A percentile compares a stretch with the other conserved stretches of the same genome.
These are phyloP conservation scores for Dendrocopos noguchii DNA, from an alignment of 2,113 vertebrate genomes.

Conservation along the genomic window DNA sequence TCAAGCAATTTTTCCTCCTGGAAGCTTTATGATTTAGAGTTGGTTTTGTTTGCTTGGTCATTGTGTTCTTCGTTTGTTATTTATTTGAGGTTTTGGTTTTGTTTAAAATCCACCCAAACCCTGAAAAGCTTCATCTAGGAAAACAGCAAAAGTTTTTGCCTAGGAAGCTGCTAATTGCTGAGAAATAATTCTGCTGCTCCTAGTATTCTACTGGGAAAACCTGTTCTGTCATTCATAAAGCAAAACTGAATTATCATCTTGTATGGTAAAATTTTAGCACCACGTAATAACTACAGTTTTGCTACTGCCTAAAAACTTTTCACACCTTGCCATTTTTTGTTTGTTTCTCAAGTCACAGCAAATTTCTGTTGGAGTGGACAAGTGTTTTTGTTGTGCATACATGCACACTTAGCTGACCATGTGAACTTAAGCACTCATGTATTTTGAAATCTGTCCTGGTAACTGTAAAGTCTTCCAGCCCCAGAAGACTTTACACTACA, in stretches of 20 bases:
- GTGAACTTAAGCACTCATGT: fast-evolving
- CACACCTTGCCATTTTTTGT: background rate
- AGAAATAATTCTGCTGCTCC: background rate
- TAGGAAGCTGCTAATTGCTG: background rate
- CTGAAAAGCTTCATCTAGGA: background rate
- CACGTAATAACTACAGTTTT: background rate
- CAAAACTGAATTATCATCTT: background rate
- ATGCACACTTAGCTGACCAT: background rate
- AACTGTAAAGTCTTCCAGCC: background rate
- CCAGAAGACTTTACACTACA: background rate
- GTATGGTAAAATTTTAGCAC: background rate
- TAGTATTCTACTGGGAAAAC: background rate
- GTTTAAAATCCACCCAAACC: too few species aligned
- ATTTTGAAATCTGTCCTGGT: background rate
- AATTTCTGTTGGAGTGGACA: background rate
- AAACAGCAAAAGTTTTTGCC: background rate
- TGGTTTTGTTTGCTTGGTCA: background rate
- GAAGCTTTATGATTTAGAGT: background rate
- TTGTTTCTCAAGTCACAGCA: background rate
- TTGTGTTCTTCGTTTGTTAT: background rate
- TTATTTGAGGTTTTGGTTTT: background rate
- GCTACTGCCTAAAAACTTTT: background rate
- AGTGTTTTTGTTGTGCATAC: background rate
- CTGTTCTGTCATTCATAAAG: background rate
- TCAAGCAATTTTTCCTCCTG: background rate